A percentile compares a stretch with the other conserved stretches of the same genome.
Conservation (phyloP, 1,140 invertebrate genomes). For the Polyergus mexicanus region DNA sequence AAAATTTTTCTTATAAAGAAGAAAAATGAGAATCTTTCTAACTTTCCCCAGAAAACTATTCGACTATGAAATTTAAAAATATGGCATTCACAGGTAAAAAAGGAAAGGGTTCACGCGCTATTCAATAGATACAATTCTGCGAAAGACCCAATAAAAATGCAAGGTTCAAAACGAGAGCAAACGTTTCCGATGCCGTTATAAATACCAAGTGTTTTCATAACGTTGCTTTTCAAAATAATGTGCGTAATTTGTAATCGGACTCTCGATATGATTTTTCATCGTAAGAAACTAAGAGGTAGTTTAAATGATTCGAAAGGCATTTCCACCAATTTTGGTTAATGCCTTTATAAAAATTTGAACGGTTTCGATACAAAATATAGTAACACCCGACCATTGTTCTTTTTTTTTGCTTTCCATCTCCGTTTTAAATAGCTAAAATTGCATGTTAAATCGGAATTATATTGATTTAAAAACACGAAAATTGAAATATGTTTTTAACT, state of each 20-base stretch:
- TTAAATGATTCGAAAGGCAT: conserved; percentile 60
- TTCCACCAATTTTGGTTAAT: conserved; percentile 13
- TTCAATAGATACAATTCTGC: neutral
- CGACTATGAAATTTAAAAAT: neutral
- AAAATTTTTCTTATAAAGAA: neutral
- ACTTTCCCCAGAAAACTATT: no score
- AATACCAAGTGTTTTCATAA: neutral
- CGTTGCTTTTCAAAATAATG: neutral
- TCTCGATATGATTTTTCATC: conserved; percentile 3
- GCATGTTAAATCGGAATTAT: neutral
- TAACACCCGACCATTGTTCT: neutral
- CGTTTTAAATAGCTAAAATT: neutral
- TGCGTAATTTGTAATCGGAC: conserved; percentile 54
- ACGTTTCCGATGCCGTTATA: neutral
- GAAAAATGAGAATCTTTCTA: conserved; percentile 12
- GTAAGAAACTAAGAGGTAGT: conserved; percentile 50
- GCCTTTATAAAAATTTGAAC: conserved; percentile 49
- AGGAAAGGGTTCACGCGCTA: neutral
- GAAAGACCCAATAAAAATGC: neutral
- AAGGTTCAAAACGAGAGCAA: neutral
- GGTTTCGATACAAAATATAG: neutral
- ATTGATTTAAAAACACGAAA: neutral
- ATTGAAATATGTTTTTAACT: no score
- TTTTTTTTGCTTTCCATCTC: neutral
- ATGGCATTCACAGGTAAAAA: neutral